Conservation (phyloP, 2,888 invertebrate species). For the Andrena camellia region DNA sequence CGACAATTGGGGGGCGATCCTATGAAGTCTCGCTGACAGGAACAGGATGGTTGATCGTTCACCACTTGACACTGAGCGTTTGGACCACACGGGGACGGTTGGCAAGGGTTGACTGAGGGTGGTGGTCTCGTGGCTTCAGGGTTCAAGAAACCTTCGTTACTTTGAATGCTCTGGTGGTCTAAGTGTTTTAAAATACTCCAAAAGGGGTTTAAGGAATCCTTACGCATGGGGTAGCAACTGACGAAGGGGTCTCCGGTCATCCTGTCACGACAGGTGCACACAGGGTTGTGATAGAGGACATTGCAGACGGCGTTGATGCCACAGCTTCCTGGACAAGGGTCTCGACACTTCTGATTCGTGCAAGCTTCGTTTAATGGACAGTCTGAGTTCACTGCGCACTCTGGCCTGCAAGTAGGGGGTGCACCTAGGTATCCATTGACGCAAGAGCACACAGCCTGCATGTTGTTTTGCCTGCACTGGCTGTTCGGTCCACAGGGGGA, state of each 20-base stretch:
- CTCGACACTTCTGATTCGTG: constrained; percentile 92
- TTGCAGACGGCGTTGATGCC: constrained; percentile 90
- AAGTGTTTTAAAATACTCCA: not conserved
- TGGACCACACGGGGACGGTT: constrained; percentile 89
- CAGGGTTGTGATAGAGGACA: constrained; percentile 93
- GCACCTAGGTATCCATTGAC: constrained; percentile 90
- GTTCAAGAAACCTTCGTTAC: not conserved
- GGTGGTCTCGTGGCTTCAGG: constrained; percentile 62
- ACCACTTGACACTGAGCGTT: constrained; percentile 87
- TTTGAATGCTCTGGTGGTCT: not conserved
- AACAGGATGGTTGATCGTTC: constrained; percentile 88
- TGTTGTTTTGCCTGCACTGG: constrained; percentile 91
- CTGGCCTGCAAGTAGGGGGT: constrained; percentile 92
- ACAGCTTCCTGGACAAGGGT: constrained; percentile 92
- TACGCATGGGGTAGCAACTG: constrained; percentile 85
- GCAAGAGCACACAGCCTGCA: constrained; percentile 90
- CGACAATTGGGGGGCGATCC: constrained; percentile 91
- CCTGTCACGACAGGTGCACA: constrained; percentile 91
- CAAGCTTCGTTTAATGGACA: constrained; percentile 91
- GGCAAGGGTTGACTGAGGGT: constrained; percentile 86
- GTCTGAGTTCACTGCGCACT: constrained; percentile 91
- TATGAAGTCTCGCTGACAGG: constrained; percentile 89
- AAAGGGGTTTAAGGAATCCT: constrained; percentile 80
- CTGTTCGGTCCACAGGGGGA: constrained; percentile 93
- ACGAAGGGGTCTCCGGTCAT: constrained; percentile 93